Base-by-base conservation (phyloP, 2,113 vertebrate species). In the Nycticryphes semicollaris region DNA sequence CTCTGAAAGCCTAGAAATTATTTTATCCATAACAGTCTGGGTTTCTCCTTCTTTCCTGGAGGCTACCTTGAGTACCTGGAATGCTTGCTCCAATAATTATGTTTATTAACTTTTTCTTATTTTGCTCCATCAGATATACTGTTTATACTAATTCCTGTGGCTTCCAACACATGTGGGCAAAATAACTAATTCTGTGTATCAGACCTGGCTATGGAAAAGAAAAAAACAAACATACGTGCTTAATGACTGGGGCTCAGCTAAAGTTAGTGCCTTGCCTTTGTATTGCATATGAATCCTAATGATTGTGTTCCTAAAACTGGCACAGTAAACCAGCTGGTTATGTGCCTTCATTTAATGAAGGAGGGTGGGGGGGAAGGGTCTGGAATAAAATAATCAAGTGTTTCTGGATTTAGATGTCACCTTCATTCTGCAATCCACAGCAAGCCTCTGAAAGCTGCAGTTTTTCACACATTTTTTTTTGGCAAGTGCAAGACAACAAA, bases 211-310 rank as follows among this genome's bases (percentile, higher is more conserved):
- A 96, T 56, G 79, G 87, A 47, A 84, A 89, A 77, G 69, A 62
- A 47, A 75, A 85, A 82, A 25, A 30, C 33, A 56, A 56, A 10
- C 5, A 3, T 53, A 80, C 82, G 87, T 76, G 70, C 84, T 90
- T 94, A 96, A 96, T 88, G 80, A 53, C 54, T 51, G 85, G 54
- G 66, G 56, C 82, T 92, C 89, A 92, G 72, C 50, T 92, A 85
- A 93, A 92, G 63, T 92, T 94, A 80, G 77, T 79, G n/a, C 54
- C 17, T 73, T 96, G 90, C 63, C 54, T 96, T 74, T 92, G 67
- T 43, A 64, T 57, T 94, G 70, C 86, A 96, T 90, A 74, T 85
- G 66, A 83, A 87, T 64, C 75, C 80, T 95, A 95, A 94, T 87
- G 54, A 90, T 60, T 11, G 7, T 69, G 72, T 60, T 87, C 66